Evolutionary conservation across 2,797 vertebrate species (phyloP).

Genomic region (Gouania willdenowi): DNA sequence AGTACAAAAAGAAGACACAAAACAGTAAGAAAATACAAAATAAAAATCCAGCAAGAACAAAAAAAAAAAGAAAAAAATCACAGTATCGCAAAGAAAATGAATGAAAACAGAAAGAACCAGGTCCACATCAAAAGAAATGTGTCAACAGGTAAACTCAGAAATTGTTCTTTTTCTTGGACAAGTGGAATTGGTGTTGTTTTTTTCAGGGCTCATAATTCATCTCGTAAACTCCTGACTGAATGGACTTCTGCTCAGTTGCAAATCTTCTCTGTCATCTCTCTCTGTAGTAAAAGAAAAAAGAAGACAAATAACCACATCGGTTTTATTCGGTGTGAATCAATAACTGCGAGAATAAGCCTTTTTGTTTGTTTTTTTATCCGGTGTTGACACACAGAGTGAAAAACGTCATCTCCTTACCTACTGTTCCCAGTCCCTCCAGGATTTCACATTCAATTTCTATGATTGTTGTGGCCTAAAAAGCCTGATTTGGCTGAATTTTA

Average conservation of each 20-base stretch:
- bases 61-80: conserved; percentile 11
- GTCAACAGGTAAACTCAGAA: conserved; percentile 6
- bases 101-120: conserved; percentile 8
- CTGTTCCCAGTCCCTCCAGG: too few relatives aligned
- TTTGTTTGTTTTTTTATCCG: too few relatives aligned
- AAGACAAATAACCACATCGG: conserved; percentile 12
- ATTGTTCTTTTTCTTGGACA: conserved; percentile 33
- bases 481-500: too few relatives aligned
- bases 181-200: conserved; percentile 37
- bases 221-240: conserved; percentile 51
- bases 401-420: too few relatives aligned
- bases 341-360: too few relatives aligned
- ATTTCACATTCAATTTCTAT: too few relatives aligned
- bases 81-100: not conserved
- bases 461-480: too few relatives aligned
- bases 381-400: too few relatives aligned
- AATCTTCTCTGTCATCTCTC: conserved; percentile 94
- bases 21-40: not conserved
- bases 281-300: conserved; percentile 77
- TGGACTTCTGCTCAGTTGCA: conserved; percentile 84
- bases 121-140: conserved; percentile 9
- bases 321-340: too few relatives aligned
- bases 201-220: conserved; percentile 42
- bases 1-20: conserved; percentile 19
- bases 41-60: conserved; percentile 9